Conservation (phyloP, 2,113 vertebrate species). For the Cheilinus undulatus region DNA sequence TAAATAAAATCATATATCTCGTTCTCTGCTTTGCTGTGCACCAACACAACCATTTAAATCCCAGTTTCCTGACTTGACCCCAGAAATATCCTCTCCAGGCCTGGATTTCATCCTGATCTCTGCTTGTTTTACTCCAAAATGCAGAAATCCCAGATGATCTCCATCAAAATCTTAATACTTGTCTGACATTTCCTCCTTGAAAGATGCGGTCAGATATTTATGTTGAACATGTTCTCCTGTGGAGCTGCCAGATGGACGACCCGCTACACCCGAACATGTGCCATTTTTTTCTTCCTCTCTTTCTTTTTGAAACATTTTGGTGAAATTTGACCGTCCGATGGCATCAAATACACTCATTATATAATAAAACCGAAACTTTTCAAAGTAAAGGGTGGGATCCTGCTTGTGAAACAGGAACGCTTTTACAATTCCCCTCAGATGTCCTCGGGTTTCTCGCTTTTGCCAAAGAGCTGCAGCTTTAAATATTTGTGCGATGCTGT, state of each 20-base stretch:
- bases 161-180: constrained; percentile 21
- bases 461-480: constrained; percentile 55
- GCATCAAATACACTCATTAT: constrained; percentile 1
- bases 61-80: neutral
- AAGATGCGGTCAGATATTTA: constrained; percentile 2
- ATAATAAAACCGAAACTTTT: neutral
- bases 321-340: neutral
- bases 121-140: neutral
- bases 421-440: constrained; percentile 60
- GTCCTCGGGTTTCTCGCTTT: constrained; percentile 15
- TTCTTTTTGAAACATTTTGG: neutral
- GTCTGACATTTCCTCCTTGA: neutral
- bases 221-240: constrained; percentile 14
- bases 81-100: neutral
- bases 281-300: constrained; percentile 10
- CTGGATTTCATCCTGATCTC: neutral
- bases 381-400: constrained; percentile 35
- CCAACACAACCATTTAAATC: neutral
- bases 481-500: constrained; percentile 63
- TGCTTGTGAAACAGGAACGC: constrained; percentile 37
- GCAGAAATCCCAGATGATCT: constrained; percentile 3
- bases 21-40: neutral
- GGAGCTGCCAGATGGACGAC: constrained; percentile 39
- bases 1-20: neutral
- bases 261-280: neutral